Evolutionary conservation across 2,113 vertebrate species (phyloP).

Genomic region (Syngnathoides biaculeatus): DNA sequence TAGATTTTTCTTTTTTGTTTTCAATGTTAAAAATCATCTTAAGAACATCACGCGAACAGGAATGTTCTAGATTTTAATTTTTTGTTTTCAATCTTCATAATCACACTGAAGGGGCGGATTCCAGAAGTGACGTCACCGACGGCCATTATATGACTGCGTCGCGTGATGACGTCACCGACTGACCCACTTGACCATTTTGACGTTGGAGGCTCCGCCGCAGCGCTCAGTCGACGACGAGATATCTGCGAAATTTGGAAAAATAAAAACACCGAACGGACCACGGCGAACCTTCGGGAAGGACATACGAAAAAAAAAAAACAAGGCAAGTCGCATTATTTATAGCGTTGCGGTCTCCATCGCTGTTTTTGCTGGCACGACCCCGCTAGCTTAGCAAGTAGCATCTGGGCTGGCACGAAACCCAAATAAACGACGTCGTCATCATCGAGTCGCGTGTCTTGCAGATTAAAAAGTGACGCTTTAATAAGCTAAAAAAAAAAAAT

Average conservation of each 20-base stretch:
- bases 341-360: background rate
- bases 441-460: background rate
- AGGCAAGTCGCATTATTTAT: background rate
- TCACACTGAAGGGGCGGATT: too few relatives aligned
- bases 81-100: too few relatives aligned
- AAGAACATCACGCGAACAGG: background rate
- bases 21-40: background rate
- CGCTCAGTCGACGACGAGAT: background rate
- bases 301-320: background rate
- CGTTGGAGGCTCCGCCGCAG: background rate
- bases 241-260: background rate
- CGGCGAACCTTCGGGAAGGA: background rate
- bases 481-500: background rate
- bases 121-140: background rate
- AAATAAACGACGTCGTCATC: background rate
- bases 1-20: too few relatives aligned
- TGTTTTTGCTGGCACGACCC: background rate
- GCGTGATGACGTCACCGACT: constrained; percentile 32
- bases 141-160: constrained; percentile 34
- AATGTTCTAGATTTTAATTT: too few relatives aligned
- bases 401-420: background rate
- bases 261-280: background rate
- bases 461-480: background rate
- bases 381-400: background rate
- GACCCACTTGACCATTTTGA: background rate